Evolutionary conservation across 2,113 vertebrate species (phyloP).

Genomic region (Cyanoramphus novaezelandiae): DNA sequence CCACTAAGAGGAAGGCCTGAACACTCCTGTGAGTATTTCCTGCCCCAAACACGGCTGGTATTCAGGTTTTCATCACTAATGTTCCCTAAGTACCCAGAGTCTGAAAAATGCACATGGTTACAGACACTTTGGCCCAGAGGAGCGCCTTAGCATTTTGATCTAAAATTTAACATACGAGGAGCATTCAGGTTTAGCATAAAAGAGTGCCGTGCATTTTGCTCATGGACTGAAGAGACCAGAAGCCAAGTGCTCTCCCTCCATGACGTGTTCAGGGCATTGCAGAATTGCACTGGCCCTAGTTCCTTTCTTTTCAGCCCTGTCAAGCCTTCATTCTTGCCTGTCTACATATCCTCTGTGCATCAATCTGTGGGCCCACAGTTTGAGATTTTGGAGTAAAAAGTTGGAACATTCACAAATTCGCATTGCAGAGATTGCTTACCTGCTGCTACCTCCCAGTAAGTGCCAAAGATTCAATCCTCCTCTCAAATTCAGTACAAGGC

Average conservation of each 20-base stretch:
- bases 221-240: not conserved
- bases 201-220: not conserved
- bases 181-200: not conserved
- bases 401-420: not conserved
- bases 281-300: not conserved
- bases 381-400: not conserved
- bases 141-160: not conserved
- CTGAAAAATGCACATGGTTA: not conserved
- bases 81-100: not conserved
- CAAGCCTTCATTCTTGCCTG: not conserved
- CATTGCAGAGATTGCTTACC: not conserved
- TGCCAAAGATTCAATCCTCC: not conserved
- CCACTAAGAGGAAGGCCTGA: not conserved
- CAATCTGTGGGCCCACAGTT: not conserved
- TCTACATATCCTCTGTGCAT: not conserved
- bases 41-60: not conserved
- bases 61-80: not conserved
- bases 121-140: not conserved
- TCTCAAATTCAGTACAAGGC: not conserved
- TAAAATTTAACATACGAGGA: not conserved
- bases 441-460: not conserved
- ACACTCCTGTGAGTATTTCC: not conserved
- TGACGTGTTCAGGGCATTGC: accelerated
- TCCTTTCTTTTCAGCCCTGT: not conserved
- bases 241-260: not conserved